Percentiles rank a stretch among this genome's conserved stretches.
phyloP scores from a whole-genome alignment of 2,888 invertebrate species.

The Cataglyphis cursor region DNA sequence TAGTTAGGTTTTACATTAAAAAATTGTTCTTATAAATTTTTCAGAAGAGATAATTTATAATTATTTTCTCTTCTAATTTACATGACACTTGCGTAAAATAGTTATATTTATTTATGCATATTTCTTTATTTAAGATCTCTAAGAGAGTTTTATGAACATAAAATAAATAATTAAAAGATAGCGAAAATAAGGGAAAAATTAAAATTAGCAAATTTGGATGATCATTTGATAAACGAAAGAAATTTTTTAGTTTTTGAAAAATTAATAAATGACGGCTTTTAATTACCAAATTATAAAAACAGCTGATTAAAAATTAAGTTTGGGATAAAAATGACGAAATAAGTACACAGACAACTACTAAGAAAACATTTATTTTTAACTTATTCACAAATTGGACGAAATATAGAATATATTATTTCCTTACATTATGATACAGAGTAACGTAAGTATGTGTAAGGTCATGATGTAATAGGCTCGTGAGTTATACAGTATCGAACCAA shows the following conservation, averaged over 20 bases:
- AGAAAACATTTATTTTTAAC: slow-evolving; percentile 83
- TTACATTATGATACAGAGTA: slow-evolving; percentile 79
- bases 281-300: neutral
- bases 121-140: neutral
- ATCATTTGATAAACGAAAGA: neutral
- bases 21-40: neutral
- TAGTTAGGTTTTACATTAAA: neutral
- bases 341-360: slow-evolving; percentile 53
- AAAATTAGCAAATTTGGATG: neutral
- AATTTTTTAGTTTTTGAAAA: neutral
- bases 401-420: slow-evolving; percentile 82
- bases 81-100: neutral
- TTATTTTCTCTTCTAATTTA: neutral
- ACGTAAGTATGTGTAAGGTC: slow-evolving; percentile 63
- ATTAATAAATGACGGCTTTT: neutral
- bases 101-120: neutral
- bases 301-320: neutral
- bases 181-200: neutral
- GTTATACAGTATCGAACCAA: slow-evolving; percentile 41
- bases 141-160: neutral
- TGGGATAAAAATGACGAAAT: neutral
- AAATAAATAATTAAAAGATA: slow-evolving; percentile 3
- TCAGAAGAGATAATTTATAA: neutral
- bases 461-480: slow-evolving; percentile 65
- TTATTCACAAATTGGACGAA: slow-evolving; percentile 82